Evolutionary conservation across 2,888 invertebrate species (phyloP).

Genomic region (Nebria brevicollis): DNA sequence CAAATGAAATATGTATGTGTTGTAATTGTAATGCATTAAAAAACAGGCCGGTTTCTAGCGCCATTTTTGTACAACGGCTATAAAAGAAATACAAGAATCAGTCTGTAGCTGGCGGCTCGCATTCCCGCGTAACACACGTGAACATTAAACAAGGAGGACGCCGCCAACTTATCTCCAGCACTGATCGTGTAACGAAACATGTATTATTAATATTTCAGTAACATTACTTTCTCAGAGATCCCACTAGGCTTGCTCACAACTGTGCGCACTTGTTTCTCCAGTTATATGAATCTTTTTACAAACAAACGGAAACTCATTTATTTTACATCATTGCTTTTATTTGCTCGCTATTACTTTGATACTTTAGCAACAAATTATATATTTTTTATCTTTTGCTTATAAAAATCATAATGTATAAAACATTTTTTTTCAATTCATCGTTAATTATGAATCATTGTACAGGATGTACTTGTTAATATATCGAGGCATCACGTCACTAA

Average conservation of each 20-base stretch:
- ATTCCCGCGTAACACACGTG: constrained; percentile 1
- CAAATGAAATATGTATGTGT: constrained; percentile 1
- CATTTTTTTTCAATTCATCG: too few relatives aligned
- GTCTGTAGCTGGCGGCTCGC: background rate
- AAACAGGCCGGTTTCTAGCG: background rate
- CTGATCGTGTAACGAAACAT: constrained; percentile 41
- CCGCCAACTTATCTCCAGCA: constrained; percentile 27
- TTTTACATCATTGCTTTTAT: background rate
- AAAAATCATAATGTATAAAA: too few relatives aligned
- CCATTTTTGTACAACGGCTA: background rate
- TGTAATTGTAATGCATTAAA: background rate
- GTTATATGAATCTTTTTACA: background rate
- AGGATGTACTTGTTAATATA: too few relatives aligned
- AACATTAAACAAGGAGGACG: background rate
- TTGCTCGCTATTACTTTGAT: background rate
- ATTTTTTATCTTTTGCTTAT: too few relatives aligned
- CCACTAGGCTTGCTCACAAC: too few relatives aligned
- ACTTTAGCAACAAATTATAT: background rate
- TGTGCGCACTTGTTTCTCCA: too few relatives aligned
- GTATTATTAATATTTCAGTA: constrained; percentile 42
- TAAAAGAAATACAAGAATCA: constrained; percentile 1
- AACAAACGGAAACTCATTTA: background rate
- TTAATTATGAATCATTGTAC: too few relatives aligned
- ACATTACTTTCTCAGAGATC: constrained; percentile 21
- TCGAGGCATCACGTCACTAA: too few relatives aligned